Evolutionary conservation across 2,888 invertebrate species (phyloP).

Genomic region (Trimorus sp.): DNA sequence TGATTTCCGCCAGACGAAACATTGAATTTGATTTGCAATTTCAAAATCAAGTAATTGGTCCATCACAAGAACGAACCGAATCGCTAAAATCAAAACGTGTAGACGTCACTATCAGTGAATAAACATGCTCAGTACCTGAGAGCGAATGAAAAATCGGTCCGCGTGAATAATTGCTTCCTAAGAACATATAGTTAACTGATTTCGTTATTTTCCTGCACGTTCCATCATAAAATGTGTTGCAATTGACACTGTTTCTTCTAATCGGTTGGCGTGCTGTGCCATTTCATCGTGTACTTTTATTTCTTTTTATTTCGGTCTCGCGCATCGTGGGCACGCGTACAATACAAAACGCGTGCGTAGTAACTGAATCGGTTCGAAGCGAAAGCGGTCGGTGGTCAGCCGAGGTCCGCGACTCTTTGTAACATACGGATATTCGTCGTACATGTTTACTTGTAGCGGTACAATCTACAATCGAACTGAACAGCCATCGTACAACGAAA

Average conservation of each 20-base stretch:
- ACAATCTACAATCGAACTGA: conserved; percentile 48
- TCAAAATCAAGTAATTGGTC: too few relatives aligned
- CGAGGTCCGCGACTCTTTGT: conserved; percentile 32
- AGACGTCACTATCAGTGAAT: too few relatives aligned
- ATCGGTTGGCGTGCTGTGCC: conserved; percentile 44
- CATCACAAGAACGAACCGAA: too few relatives aligned
- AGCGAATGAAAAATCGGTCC: conserved; percentile 57
- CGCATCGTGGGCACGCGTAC: conserved; percentile 43
- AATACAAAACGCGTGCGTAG: conserved; percentile 58
- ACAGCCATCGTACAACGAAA: conserved; percentile 38
- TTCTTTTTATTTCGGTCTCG: conserved; percentile 46
- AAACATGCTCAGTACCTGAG: too few relatives aligned
- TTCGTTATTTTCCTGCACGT: conserved; percentile 37
- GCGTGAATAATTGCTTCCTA: conserved; percentile 57
- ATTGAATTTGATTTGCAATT: too few relatives aligned
- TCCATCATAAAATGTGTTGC: conserved; percentile 62
- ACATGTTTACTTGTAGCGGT: conserved; percentile 46
- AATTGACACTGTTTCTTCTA: conserved; percentile 65
- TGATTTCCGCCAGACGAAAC: too few relatives aligned
- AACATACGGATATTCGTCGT: conserved; percentile 26
- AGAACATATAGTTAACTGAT: conserved; percentile 58
- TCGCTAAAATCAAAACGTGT: too few relatives aligned
- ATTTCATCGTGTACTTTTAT: not conserved
- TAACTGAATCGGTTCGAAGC: conserved; percentile 68
- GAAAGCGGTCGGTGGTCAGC: conserved; percentile 66